A percentile compares a stretch with the other conserved stretches of the same genome.
Evolutionary conservation across 2,888 invertebrate genomes (phyloP).

Genomic region (Leucoma salicis): DNA sequence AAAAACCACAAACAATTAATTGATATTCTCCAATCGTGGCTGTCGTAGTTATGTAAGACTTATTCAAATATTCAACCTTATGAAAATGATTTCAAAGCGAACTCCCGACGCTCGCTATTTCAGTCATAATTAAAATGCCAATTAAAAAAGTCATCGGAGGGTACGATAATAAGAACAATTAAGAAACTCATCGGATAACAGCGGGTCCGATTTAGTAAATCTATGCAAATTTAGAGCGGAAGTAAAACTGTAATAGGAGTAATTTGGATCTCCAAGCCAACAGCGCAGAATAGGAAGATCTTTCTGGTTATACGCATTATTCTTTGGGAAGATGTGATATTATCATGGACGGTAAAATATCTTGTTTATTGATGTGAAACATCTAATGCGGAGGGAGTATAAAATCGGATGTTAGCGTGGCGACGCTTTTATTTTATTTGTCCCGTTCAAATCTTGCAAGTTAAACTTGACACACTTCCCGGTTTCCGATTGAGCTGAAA

Average conservation of each 20-base stretch:
- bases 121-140: slow-evolving; percentile 44
- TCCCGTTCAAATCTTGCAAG: too few relatives aligned
- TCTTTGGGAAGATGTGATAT: too few relatives aligned
- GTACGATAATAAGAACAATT: slow-evolving; percentile 53
- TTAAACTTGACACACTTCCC: too few relatives aligned
- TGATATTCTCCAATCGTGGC: not conserved
- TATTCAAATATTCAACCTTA: slow-evolving; percentile 15
- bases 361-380: too few relatives aligned
- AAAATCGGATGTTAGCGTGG: too few relatives aligned
- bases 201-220: slow-evolving; percentile 56
- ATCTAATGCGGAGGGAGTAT: too few relatives aligned
- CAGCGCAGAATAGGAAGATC: slow-evolving; percentile 32
- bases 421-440: too few relatives aligned
- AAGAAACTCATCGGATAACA: slow-evolving; percentile 40
- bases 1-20: too few relatives aligned
- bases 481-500: too few relatives aligned
- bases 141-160: slow-evolving; percentile 51
- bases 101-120: slow-evolving; percentile 35
- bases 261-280: slow-evolving; percentile 46
- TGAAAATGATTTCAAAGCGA: slow-evolving; percentile 31
- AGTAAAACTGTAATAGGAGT: slow-evolving; percentile 41
- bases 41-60: not conserved
- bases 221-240: slow-evolving; percentile 54
- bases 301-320: too few relatives aligned
- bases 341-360: too few relatives aligned